A percentile compares a stretch with the other conserved stretches of the same genome.
Conservation (phyloP, 2,888 invertebrate genomes). For the Trissoscelio sp. region DNA sequence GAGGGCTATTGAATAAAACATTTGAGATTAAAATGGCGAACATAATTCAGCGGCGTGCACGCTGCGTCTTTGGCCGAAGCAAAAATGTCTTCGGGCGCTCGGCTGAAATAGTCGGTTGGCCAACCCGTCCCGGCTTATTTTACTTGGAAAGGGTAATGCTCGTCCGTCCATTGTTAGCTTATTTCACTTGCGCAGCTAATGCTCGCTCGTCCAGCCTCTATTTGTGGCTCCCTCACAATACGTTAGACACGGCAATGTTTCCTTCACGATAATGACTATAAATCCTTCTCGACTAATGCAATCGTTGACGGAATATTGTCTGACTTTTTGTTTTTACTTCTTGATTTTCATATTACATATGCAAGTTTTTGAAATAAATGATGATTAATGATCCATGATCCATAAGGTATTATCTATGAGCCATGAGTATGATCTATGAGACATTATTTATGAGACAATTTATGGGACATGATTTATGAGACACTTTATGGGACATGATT, state of each 20-base stretch:
- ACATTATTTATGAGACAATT: too few species aligned
- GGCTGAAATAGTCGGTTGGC: slow-evolving; percentile 52
- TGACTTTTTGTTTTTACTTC: too few species aligned
- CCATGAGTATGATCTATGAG: too few species aligned
- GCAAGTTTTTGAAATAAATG: too few species aligned
- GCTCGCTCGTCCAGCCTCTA: slow-evolving; percentile 46
- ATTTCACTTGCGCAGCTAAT: slow-evolving; percentile 65
- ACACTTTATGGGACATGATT: too few species aligned
- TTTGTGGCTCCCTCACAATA: slow-evolving; percentile 51
- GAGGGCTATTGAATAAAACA: slow-evolving; percentile 66
- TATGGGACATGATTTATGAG: too few species aligned
- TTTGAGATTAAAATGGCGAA: slow-evolving; percentile 65
- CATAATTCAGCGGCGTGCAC: slow-evolving; percentile 60
- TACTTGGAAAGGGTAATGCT: slow-evolving; percentile 64
- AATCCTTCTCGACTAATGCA: slow-evolving; percentile 55
- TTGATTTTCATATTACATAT: too few species aligned
- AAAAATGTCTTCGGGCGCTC: slow-evolving; percentile 64
- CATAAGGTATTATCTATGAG: too few species aligned
- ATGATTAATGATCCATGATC: too few species aligned
- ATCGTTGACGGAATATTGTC: slow-evolving; percentile 47
- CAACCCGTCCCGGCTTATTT: slow-evolving; percentile 55
- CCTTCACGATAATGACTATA: slow-evolving; percentile 61
- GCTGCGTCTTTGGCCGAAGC: slow-evolving; percentile 56
- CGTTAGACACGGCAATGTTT: slow-evolving; percentile 57
- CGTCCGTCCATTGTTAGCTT: slow-evolving; percentile 66